phyloP scores from a whole-genome alignment of 1,140 invertebrate genomes.

The Sarcophaga peregrina region DNA sequence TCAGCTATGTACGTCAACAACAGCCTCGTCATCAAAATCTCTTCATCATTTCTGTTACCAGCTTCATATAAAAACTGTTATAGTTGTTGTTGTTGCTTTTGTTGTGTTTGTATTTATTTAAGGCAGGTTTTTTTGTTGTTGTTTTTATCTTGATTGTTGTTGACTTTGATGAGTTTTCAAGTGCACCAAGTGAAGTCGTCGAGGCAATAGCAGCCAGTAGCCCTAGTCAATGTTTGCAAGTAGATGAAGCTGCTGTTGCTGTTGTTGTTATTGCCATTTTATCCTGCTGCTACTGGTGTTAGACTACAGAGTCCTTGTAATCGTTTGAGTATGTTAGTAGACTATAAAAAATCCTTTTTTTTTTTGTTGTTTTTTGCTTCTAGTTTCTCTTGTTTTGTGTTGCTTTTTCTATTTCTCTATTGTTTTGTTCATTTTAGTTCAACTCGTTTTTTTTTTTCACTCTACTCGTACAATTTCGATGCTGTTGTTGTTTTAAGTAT shows the following conservation, averaged over 20 bases:
- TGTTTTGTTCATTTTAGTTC: background rate
- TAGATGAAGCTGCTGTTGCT: background rate
- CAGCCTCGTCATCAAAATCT: slow-evolving; percentile 2
- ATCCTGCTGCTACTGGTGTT: background rate
- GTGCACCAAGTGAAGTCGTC: background rate
- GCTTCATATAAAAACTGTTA: background rate
- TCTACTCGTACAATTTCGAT: too few species aligned
- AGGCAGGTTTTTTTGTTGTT: background rate
- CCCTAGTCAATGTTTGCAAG: background rate
- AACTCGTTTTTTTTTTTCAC: background rate
- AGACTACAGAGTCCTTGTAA: background rate
- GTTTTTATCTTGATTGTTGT: slow-evolving; percentile 36
- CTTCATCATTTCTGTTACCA: background rate
- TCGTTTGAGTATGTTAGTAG: slow-evolving; percentile 11
- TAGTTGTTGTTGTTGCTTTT: background rate
- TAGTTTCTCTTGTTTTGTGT: background rate
- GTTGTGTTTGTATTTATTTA: background rate
- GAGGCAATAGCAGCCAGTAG: background rate
- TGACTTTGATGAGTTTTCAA: slow-evolving; percentile 40
- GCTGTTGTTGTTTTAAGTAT: background rate
- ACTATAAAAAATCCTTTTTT: background rate
- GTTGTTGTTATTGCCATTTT: background rate
- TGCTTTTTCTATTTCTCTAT: background rate
- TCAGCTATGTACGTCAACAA: background rate
- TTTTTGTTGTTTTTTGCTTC: background rate